These are phyloP conservation scores for Dryocosmus kuriphilus DNA, from an alignment of 2,888 invertebrate species.

Conservation along the genomic window DNA sequence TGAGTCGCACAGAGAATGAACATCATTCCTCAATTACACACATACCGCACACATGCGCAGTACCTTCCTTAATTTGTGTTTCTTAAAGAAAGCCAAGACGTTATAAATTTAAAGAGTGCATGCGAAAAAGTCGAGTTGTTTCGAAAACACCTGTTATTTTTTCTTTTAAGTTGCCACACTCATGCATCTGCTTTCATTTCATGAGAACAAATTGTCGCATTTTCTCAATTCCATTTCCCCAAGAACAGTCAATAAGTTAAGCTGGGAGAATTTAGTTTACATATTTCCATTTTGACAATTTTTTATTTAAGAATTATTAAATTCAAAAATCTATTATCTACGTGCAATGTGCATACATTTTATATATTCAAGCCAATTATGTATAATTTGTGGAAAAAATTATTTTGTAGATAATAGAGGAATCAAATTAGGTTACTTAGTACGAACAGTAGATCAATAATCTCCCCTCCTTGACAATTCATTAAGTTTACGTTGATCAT, in stretches of 20 bases:
- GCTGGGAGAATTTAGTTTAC: too few species aligned
- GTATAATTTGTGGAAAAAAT: too few species aligned
- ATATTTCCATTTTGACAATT: too few species aligned
- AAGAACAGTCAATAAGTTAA: too few species aligned
- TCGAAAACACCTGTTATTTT: not conserved
- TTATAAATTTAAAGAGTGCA: not conserved
- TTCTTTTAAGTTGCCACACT: not conserved
- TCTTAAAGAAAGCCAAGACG: not conserved
- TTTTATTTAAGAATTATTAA: too few species aligned
- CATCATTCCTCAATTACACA: conserved; percentile 26
- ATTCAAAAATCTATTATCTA: too few species aligned
- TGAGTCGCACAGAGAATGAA: conserved; percentile 42
- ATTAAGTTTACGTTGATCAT: not conserved
- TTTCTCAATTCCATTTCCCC: too few species aligned
- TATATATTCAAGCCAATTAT: too few species aligned
- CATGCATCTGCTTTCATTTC: not conserved
- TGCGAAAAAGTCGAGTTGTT: not conserved
- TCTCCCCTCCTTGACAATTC: not conserved
- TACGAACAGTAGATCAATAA: too few species aligned
- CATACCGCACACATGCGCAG: not conserved
- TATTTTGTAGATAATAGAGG: too few species aligned
- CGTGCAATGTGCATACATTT: too few species aligned
- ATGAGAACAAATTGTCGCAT: not conserved
- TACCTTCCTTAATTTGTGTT: not conserved
- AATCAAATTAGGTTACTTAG: too few species aligned